Evolutionary conservation across 2,888 invertebrate genomes (phyloP).

Genomic region (Icerya purchasi): DNA sequence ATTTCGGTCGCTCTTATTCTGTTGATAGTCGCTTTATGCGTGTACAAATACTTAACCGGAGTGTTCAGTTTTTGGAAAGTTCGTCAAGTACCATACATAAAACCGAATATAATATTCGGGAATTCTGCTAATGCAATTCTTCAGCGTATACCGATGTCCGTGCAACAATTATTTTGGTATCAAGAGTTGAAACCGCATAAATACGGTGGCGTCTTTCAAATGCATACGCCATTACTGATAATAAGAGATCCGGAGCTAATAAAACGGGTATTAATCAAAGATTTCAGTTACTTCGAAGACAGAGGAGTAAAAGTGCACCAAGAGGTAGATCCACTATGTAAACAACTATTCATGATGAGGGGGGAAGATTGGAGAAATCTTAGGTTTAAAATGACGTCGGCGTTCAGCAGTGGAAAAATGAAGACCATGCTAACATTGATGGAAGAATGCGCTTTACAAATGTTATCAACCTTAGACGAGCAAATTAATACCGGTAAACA

Average conservation of each 20-base stretch:
- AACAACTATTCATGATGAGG: too few species aligned
- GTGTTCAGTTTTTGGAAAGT: too few species aligned
- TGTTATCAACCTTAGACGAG: background rate
- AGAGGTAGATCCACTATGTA: too few species aligned
- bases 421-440: slow-evolving; percentile 1
- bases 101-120: too few species aligned
- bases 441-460: background rate
- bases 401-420: background rate
- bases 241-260: slow-evolving; percentile 2
- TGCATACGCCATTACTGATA: background rate
- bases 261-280: background rate
- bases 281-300: background rate
- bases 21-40: too few species aligned
- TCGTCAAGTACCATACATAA: too few species aligned
- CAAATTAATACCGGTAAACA: background rate
- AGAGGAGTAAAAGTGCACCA: background rate
- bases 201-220: background rate
- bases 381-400: background rate
- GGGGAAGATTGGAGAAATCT: slow-evolving; percentile 5
- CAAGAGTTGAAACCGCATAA: background rate
- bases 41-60: too few species aligned
- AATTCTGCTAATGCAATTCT: too few species aligned
- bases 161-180: too few species aligned
- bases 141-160: too few species aligned
- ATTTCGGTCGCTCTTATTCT: too few species aligned